phyloP scores from a whole-genome alignment of 2,113 vertebrate species.

The Apodemus speciosus region DNA sequence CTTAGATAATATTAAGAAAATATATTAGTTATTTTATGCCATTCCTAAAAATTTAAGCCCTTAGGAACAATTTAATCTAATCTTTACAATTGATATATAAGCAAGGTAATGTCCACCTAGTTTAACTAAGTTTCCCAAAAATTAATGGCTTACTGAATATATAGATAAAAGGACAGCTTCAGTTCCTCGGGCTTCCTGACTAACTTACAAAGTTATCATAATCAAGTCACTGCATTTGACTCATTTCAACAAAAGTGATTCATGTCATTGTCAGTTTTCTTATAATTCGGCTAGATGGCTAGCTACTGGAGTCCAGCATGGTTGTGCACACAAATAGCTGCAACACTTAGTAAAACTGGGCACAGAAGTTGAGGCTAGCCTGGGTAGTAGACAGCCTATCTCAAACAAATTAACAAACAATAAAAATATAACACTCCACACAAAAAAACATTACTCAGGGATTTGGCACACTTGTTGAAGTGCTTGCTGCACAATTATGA shows the following conservation, averaged over 20 bases:
- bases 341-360: neutral
- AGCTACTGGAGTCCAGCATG: neutral
- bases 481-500: neutral
- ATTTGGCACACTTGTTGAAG: no score
- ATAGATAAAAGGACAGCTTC: neutral
- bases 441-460: neutral
- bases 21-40: conserved; percentile 19
- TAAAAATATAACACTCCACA: neutral
- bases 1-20: conserved; percentile 32
- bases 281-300: neutral
- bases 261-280: neutral
- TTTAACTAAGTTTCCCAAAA: conserved; percentile 45
- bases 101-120: neutral
- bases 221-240: neutral
- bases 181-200: neutral
- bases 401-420: neutral
- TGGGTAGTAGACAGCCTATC: neutral
- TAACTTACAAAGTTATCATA: neutral
- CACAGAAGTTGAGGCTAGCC: neutral
- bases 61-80: conserved; percentile 46
- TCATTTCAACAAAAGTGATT: neutral
- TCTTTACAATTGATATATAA: neutral
- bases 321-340: neutral
- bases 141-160: conserved; percentile 30
- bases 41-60: conserved; percentile 41